Conservation (phyloP, 2,888 invertebrate genomes). For the Lasioglossum vierecki region DNA sequence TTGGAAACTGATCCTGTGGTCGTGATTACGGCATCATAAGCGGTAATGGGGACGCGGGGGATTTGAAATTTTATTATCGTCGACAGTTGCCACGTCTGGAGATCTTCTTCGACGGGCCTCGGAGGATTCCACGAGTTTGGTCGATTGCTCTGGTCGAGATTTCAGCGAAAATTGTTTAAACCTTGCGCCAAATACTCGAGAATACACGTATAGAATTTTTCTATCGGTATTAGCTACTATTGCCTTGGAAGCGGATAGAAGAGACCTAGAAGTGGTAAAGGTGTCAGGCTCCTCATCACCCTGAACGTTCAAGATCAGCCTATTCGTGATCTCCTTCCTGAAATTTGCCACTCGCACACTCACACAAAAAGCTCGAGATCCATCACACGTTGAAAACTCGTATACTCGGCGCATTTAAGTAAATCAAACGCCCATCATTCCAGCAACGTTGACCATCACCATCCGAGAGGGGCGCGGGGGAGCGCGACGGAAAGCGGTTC, state of each 20-base stretch:
- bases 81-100: slow-evolving; percentile 28
- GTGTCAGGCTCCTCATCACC: not conserved
- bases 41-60: slow-evolving; percentile 54
- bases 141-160: not conserved
- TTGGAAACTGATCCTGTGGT: slow-evolving; percentile 75
- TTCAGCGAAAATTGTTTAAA: no score
- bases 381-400: not conserved
- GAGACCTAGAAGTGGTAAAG: not conserved
- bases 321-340: not conserved
- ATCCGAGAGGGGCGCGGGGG: not conserved
- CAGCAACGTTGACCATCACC: not conserved
- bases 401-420: not conserved
- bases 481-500: not conserved
- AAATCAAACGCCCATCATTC: not conserved
- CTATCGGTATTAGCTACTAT: no score
- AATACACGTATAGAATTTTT: no score
- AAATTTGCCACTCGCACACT: not conserved
- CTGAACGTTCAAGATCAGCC: not conserved
- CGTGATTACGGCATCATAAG: slow-evolving; percentile 68
- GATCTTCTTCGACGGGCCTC: not conserved
- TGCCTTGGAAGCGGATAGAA: not conserved
- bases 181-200: no score
- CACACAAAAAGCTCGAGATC: not conserved
- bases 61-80: slow-evolving; percentile 47
- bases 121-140: not conserved